Conservation (phyloP, 2,113 vertebrate species). For the Pedetes capensis region DNA sequence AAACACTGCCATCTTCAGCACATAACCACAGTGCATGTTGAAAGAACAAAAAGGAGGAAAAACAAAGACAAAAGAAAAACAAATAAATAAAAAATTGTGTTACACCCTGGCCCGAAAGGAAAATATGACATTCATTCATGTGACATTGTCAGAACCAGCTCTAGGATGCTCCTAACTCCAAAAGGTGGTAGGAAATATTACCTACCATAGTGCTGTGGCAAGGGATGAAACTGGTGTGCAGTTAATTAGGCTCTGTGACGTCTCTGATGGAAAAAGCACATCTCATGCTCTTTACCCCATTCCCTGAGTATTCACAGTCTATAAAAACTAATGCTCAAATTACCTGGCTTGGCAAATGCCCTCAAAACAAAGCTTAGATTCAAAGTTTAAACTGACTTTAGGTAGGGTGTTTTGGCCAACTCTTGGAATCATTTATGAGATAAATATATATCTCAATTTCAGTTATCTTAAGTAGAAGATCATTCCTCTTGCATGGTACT, state of each 20-base stretch:
- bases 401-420: neutral
- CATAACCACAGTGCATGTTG: neutral
- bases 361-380: neutral
- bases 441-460: neutral
- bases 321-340: neutral
- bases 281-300: neutral
- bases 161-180: neutral
- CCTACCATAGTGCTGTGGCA: neutral
- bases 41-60: too few relatives aligned
- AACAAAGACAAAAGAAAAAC: too few relatives aligned
- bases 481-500: neutral
- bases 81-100: too few relatives aligned
- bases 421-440: neutral
- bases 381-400: neutral
- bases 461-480: neutral
- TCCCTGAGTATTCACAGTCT: neutral
- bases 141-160: neutral
- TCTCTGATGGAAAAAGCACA: neutral
- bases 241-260: neutral
- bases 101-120: neutral
- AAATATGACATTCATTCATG: neutral
- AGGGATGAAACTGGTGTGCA: neutral
- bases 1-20: neutral
- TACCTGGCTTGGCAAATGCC: neutral
- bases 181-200: neutral